These are phyloP conservation scores for Eurytemora carolleeae DNA, from an alignment of 1,140 invertebrate genomes.

Conservation along the genomic window DNA sequence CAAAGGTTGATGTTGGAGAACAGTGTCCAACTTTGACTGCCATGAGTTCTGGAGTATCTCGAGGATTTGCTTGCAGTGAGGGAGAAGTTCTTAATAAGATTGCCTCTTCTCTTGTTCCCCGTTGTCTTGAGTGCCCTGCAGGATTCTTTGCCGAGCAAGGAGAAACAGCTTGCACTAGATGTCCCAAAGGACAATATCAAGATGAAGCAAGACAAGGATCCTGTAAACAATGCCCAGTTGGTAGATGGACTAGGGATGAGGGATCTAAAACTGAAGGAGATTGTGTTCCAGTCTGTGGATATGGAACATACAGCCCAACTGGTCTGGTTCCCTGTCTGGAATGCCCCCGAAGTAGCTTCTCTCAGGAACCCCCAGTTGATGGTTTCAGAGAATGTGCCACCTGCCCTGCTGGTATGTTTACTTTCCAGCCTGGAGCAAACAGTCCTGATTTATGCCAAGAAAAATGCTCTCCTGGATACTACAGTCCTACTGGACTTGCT, in stretches of 20 bases:
- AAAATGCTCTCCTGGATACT: conserved; percentile 66
- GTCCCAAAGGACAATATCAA: conserved; percentile 74
- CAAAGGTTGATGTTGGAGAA: conserved; percentile 67
- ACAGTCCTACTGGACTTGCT: conserved; percentile 79
- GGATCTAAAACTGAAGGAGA: conserved; percentile 40
- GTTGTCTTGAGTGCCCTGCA: conserved; percentile 85
- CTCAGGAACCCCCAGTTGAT: conserved; percentile 59
- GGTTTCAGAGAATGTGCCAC: conserved; percentile 84
- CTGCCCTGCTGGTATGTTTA: conserved; percentile 72
- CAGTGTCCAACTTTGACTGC: conserved; percentile 76
- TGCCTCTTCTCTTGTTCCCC: conserved; percentile 68
- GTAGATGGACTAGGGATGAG: conserved; percentile 75
- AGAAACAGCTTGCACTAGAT: conserved; percentile 66
- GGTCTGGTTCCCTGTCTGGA: conserved; percentile 83
- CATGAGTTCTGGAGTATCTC: conserved; percentile 53
- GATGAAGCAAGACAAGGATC: conserved; percentile 66
- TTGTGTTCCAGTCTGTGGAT: conserved; percentile 81
- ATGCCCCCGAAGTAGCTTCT: conserved; percentile 79
- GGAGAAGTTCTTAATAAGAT: conserved; percentile 74
- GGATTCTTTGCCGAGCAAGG: conserved; percentile 76
- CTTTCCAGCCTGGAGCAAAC: conserved; percentile 72
- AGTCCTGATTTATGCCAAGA: conserved; percentile 60
- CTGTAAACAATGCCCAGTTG: conserved; percentile 66
- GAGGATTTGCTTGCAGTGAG: conserved; percentile 75
- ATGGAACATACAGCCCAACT: conserved; percentile 82